A percentile compares a stretch with the other conserved stretches of the same genome.
phyloP scores from a whole-genome alignment of 2,113 vertebrate species.

The Apaloderma vittatum region DNA sequence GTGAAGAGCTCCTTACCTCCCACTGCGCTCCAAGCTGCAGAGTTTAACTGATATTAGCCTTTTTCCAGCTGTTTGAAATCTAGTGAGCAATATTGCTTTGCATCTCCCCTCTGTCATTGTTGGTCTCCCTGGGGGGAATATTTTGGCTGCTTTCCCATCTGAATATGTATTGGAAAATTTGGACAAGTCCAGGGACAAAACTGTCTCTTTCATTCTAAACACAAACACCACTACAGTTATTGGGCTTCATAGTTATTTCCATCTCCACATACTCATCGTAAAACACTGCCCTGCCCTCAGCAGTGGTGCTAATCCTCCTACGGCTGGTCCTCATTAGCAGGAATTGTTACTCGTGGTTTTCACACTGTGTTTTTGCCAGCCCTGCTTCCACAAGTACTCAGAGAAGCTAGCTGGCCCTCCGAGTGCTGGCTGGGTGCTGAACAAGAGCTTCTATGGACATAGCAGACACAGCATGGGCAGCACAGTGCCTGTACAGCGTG shows the following conservation, averaged over 20 bases:
- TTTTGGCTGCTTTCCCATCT: background rate
- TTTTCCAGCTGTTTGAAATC: conserved; percentile 2
- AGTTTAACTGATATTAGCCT: conserved; percentile 17
- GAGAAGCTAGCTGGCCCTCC: background rate
- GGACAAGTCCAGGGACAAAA: background rate
- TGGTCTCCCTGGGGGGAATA: background rate
- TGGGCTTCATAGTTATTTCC: background rate
- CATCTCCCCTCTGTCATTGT: background rate
- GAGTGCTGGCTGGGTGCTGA: background rate
- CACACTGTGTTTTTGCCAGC: background rate
- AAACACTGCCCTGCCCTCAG: background rate
- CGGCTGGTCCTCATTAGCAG: background rate
- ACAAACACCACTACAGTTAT: background rate
- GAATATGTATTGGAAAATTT: background rate
- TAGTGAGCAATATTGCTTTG: background rate
- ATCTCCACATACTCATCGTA: rapidly evolving
- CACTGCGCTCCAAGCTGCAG: background rate
- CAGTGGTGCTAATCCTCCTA: background rate
- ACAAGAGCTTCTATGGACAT: rapidly evolving
- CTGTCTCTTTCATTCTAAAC: background rate
- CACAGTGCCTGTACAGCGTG: rapidly evolving
- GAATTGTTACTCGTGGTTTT: background rate
- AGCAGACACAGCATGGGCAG: rapidly evolving
- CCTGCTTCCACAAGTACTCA: background rate
- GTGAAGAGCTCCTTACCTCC: conserved; percentile 8